Evolutionary conservation across 1,140 invertebrate species (phyloP), one percentile per base, ranked within the genome.

Genomic region (Euura lappo): DNA sequence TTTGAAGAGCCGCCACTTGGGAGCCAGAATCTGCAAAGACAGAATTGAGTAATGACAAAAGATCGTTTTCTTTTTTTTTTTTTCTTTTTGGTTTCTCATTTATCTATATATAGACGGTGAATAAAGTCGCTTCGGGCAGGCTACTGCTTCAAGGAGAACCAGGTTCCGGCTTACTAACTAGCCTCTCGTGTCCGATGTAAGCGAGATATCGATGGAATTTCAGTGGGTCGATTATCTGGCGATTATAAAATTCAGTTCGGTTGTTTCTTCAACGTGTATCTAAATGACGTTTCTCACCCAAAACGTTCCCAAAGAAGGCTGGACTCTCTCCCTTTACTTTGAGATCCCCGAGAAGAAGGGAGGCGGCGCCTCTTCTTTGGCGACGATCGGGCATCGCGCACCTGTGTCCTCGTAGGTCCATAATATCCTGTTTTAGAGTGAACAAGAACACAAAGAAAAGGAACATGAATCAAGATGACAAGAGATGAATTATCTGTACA

Each of bases 231-330:
- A 28, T 28, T 28, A 28, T 28, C 28, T 28, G 28, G 28, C 28
- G 28, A 28, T 28, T 28, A 28, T 28, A 28, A 28, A 28, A 28
- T 28, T 1, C 28, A 28, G 28, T 1, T 28, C 1, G 28, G 28
- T 28, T 28, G 28, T 28, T 28, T 28, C 28, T 28, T 28, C 28
- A 28, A 28, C 28, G 28, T 28, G 28, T 28, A 28, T 28, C 28
- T 28, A 70, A 51, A 10, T 68, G 42, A 64, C 13, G 45, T 65
- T 74, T 75, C 6, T n/a, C 6, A 90, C 89, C 83, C 60, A 89
- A 77, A 43, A 83, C 83, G 72, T 89, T 86, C 43, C 89, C 88
- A 76, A 91, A 91, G 73, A 90, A 90, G 2, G 85, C 79, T 0
- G 89, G 81, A 78, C 87, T 88, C 79, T 90, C 90, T 13, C 89